Evolutionary conservation across 2,797 vertebrate genomes (phyloP).

Genomic region (Chrysocyon brachyurus): DNA sequence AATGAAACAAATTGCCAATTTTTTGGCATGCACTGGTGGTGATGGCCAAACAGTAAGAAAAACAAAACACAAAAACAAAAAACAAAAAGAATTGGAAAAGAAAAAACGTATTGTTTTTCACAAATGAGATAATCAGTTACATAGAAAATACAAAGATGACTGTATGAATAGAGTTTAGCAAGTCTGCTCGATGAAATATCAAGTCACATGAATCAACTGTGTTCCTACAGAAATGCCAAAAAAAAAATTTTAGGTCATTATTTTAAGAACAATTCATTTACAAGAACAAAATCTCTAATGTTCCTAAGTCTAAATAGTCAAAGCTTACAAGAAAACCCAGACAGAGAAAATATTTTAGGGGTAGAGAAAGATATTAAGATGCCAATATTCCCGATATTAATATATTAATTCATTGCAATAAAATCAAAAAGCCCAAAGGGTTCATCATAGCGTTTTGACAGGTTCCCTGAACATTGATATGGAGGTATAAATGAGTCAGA

Average conservation of each 20-base stretch:
- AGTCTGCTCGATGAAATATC: not conserved
- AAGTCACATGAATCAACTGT: not conserved
- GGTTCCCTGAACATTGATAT: not conserved
- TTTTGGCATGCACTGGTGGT: not conserved
- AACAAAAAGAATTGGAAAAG: not conserved
- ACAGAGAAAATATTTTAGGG: not conserved
- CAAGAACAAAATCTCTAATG: not conserved
- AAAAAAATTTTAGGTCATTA: not conserved
- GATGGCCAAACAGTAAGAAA: not conserved
- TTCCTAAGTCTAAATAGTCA: not conserved
- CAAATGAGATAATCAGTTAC: not conserved
- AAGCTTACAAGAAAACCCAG: slow-evolving; percentile 11
- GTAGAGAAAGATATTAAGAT: not conserved
- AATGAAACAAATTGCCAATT: not conserved
- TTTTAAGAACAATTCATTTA: slow-evolving; percentile 17
- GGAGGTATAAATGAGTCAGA: not conserved
- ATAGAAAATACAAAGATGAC: not conserved
- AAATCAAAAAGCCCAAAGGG: not conserved
- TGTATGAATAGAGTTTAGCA: not conserved
- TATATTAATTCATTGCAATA: not conserved
- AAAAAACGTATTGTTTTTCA: not conserved
- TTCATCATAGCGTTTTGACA: not conserved
- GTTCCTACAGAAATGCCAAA: not conserved
- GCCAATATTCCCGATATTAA: not conserved
- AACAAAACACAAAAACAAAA: not conserved